Evolutionary conservation across 2,888 invertebrate species (phyloP).

Genomic region (Caenorhabditis afra): DNA sequence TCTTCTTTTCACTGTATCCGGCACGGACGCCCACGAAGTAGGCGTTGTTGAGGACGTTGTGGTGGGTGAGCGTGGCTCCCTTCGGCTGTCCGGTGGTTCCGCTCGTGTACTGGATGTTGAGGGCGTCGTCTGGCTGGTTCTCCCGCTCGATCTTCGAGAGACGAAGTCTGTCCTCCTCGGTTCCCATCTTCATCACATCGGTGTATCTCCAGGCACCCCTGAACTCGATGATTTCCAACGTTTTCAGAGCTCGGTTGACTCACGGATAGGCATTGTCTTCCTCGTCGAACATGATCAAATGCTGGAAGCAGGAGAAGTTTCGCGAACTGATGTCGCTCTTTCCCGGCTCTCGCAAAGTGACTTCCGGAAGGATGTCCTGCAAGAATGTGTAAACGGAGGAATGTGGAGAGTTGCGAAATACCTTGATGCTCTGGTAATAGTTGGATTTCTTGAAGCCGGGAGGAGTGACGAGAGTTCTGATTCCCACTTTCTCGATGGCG

Average conservation of each 20-base stretch:
- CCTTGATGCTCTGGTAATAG: slow-evolving; percentile 83
- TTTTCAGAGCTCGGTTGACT: slow-evolving; percentile 30
- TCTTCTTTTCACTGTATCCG: slow-evolving; percentile 80
- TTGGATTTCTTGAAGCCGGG: slow-evolving; percentile 85
- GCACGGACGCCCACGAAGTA: slow-evolving; percentile 84
- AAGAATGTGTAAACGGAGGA: slow-evolving; percentile 13
- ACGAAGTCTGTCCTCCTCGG: slow-evolving; percentile 78
- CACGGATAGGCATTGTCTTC: slow-evolving; percentile 74
- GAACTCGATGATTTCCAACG: slow-evolving; percentile 30
- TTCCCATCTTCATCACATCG: slow-evolving; percentile 82
- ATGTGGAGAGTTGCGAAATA: background rate
- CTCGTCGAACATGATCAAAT: slow-evolving; percentile 84
- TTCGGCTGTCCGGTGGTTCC: slow-evolving; percentile 90
- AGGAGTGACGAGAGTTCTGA: slow-evolving; percentile 85
- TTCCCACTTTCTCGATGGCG: slow-evolving; percentile 85
- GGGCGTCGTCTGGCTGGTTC: slow-evolving; percentile 84
- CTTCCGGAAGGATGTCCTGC: slow-evolving; percentile 76
- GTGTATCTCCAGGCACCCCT: slow-evolving; percentile 82
- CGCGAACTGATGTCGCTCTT: slow-evolving; percentile 68
- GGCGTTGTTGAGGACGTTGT: slow-evolving; percentile 87
- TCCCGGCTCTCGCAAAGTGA: slow-evolving; percentile 70
- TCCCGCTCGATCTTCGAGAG: slow-evolving; percentile 82
- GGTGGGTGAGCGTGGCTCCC: slow-evolving; percentile 85
- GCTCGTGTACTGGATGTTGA: slow-evolving; percentile 84
- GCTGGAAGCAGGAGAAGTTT: slow-evolving; percentile 81